phyloP scores from a whole-genome alignment of 1,140 invertebrate genomes.

The Drosophila erecta region DNA sequence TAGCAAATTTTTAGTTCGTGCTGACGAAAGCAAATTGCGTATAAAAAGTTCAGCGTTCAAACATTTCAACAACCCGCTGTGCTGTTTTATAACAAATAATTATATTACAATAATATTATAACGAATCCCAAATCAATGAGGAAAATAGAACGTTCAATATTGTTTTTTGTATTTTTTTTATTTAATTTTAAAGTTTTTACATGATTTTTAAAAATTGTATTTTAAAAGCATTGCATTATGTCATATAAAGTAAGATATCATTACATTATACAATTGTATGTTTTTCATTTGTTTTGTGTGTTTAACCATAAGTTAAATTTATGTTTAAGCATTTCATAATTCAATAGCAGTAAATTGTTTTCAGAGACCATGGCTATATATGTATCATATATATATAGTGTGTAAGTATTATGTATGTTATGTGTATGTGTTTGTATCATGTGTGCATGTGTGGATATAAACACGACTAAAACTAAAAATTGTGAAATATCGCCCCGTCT shows the following conservation, averaged over 20 bases:
- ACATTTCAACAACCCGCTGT: background rate
- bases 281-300: conserved; percentile 56
- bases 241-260: conserved; percentile 80
- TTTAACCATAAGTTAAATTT: conserved; percentile 79
- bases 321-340: conserved; percentile 81
- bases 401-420: conserved; percentile 59
- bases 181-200: conserved; percentile 79
- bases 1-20: background rate
- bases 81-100: no score
- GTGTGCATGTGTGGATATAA: conserved; percentile 59
- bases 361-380: conserved; percentile 80
- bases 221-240: conserved; percentile 81
- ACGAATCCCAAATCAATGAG: background rate
- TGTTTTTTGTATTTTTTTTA: conserved; percentile 55
- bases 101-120: no score
- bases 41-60: background rate
- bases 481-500: conserved; percentile 33
- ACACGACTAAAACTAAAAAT: conserved; percentile 65
- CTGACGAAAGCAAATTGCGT: conserved; percentile 1
- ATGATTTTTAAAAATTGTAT: conserved; percentile 82
- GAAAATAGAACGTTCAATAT: background rate
- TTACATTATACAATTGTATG: conserved; percentile 77
- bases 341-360: conserved; percentile 81
- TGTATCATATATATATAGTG: conserved; percentile 73
- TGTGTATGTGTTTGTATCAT: conserved; percentile 52